phyloP scores from a whole-genome alignment of 2,113 vertebrate genomes.

The Thalassoma bifasciatum region DNA sequence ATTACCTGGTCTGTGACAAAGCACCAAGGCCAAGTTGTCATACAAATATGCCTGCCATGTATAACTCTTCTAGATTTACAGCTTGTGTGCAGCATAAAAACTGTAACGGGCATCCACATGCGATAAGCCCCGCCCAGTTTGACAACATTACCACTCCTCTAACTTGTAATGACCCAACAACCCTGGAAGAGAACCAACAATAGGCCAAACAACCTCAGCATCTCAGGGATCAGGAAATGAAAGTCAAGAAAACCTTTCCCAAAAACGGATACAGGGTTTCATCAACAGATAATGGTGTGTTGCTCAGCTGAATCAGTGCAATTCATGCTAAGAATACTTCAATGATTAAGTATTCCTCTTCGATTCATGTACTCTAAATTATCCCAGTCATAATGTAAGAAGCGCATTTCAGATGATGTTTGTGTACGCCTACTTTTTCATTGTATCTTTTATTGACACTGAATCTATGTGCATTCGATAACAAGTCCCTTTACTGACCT shows the following conservation, averaged over 20 bases:
- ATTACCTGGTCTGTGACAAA: constrained; percentile 33
- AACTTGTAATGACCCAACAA: neutral
- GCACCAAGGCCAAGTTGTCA: constrained; percentile 9
- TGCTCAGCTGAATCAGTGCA: constrained; percentile 10
- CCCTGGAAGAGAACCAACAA: neutral
- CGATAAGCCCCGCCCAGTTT: neutral
- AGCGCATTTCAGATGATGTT: constrained; percentile 14
- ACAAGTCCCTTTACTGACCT: neutral
- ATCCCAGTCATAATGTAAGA: neutral
- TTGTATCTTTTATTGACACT: too few species aligned
- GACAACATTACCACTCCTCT: neutral
- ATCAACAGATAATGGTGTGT: constrained; percentile 6
- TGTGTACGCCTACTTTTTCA: constrained; percentile 8
- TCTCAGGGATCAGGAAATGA: neutral
- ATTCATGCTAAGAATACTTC: neutral
- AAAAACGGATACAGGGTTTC: constrained; percentile 8
- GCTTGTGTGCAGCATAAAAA: neutral
- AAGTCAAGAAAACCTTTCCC: neutral
- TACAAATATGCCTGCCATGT: neutral
- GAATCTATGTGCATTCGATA: neutral
- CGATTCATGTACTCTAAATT: constrained; percentile 6
- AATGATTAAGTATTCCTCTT: neutral
- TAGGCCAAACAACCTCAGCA: neutral
- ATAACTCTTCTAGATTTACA: neutral
- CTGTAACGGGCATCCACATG: neutral